phyloP scores from a whole-genome alignment of 2,797 vertebrate genomes.

The Propithecus deckenii region DNA sequence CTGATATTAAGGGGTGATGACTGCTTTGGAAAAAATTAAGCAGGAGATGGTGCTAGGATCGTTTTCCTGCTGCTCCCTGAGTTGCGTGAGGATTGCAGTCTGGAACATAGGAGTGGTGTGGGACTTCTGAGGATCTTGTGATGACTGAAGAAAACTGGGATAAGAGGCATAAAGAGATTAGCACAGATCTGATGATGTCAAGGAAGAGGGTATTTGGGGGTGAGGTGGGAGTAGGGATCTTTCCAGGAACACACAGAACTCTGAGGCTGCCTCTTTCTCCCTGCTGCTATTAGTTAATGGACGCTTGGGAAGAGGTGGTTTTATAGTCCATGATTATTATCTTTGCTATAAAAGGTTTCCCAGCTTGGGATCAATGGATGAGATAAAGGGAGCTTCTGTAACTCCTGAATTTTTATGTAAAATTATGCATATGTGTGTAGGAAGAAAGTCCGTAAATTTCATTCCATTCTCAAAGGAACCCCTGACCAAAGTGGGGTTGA shows the following conservation, averaged over 20 bases:
- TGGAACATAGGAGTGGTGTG: not conserved
- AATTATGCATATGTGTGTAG: not conserved
- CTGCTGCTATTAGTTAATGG: not conserved
- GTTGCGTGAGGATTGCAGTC: not conserved
- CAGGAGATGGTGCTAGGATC: not conserved
- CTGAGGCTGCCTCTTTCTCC: not conserved
- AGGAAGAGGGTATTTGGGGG: not conserved
- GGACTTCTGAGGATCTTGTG: not conserved
- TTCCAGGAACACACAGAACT: not conserved
- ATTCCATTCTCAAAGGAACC: not conserved
- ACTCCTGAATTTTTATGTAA: not conserved
- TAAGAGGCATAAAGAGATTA: not conserved
- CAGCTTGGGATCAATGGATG: not conserved
- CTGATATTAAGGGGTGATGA: not conserved
- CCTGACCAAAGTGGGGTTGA: not conserved
- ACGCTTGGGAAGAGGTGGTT: not conserved
- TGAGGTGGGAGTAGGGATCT: not conserved
- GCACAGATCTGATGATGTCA: not conserved
- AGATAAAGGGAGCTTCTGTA: not conserved
- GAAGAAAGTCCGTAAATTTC: not conserved
- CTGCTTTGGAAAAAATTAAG: not conserved
- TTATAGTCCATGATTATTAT: not conserved
- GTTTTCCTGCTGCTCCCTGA: not conserved
- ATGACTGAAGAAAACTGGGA: not conserved
- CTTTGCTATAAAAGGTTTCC: not conserved